Evolutionary conservation across 2,113 vertebrate species (phyloP), one percentile per base, ranked within the genome.

Genomic region (Ceyx cyanopectus): DNA sequence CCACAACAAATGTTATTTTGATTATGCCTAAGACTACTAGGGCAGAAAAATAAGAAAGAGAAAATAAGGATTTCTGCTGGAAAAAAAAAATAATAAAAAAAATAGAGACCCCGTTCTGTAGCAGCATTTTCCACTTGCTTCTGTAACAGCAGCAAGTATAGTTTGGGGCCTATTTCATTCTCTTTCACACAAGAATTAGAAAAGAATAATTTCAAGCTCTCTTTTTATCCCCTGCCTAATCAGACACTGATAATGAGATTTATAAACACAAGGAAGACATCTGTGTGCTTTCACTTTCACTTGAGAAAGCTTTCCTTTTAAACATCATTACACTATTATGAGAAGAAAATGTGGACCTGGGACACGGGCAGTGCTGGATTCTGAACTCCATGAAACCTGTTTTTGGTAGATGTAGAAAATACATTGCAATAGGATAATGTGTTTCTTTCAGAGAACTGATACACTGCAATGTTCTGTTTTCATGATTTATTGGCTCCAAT

Each of bases 251-350:
- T 74, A 29, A n/a, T n/a, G 8, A 93, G 32, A 72, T 67, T 72
- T 63, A 70, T 19, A 73, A 56, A 82, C 54, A 72, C 7, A 46
- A 50, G 32, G 11, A 7, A 73, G 40, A 65, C 23, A 76, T 7
- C 6, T 56, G 40, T 72, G 24, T 41, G 51, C 81, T 73, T 66
- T 92, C 30, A 41, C 27, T 69, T 81, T 29, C 27, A 10, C 24
- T 90, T 58, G 27, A 73, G n/a, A 68, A 73, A 81, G 41, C 19
- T 53, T 72, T 67, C 8, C 29, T 80, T 68, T 51, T 57, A 62
- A 83, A 74, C 1, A 2, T 19, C 1, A 0, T 43, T 75, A 43
- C 5, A 1, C 41, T 74, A 4, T 27, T 43, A 32, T 1, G 6
- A 50, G 48, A 50, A 34, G 14, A 62, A 87, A 79, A 54, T 5